Conservation (phyloP, 2,888 invertebrate genomes). For the Cryptocephalus primarius region DNA sequence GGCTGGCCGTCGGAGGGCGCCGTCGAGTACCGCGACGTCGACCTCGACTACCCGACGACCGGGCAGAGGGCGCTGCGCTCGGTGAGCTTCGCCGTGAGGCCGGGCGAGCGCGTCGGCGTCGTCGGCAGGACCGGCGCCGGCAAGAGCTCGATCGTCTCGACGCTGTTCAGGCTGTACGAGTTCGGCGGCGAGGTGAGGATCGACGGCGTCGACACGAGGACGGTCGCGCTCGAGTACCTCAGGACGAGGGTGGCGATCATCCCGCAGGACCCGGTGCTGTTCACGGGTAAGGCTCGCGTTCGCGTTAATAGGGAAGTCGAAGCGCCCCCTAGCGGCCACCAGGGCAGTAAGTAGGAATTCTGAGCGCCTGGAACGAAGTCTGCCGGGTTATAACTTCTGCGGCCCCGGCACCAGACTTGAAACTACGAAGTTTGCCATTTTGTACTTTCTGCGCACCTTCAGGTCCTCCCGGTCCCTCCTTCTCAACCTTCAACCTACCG, state of each 20-base stretch:
- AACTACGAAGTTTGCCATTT: too few species aligned
- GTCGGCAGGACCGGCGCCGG: slow-evolving; percentile 78
- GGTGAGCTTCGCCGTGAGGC: slow-evolving; percentile 45
- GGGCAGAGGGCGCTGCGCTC: slow-evolving; percentile 50
- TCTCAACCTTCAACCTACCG: too few species aligned
- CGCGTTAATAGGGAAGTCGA: background rate
- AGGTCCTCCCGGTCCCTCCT: too few species aligned
- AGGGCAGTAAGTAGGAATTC: too few species aligned
- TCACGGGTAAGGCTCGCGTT: slow-evolving; percentile 43
- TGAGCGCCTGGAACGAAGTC: background rate
- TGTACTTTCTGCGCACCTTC: too few species aligned
- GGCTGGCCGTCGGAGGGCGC: slow-evolving; percentile 64
- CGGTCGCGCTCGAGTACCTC: slow-evolving; percentile 60
- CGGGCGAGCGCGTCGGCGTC: slow-evolving; percentile 62
- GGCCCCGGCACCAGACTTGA: too few species aligned
- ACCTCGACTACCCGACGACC: slow-evolving; percentile 57
- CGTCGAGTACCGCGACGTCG: slow-evolving; percentile 55
- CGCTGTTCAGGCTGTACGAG: slow-evolving; percentile 69
- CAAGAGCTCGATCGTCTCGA: slow-evolving; percentile 62
- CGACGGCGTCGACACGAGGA: slow-evolving; percentile 60
- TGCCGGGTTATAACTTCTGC: too few species aligned
- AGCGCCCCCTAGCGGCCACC: too few species aligned
- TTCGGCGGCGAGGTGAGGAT: slow-evolving; percentile 69
- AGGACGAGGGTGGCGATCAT: slow-evolving; percentile 73
- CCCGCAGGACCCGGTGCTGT: slow-evolving; percentile 76